phyloP scores from a whole-genome alignment of 2,888 invertebrate genomes.

The Heliothis peltigera region DNA sequence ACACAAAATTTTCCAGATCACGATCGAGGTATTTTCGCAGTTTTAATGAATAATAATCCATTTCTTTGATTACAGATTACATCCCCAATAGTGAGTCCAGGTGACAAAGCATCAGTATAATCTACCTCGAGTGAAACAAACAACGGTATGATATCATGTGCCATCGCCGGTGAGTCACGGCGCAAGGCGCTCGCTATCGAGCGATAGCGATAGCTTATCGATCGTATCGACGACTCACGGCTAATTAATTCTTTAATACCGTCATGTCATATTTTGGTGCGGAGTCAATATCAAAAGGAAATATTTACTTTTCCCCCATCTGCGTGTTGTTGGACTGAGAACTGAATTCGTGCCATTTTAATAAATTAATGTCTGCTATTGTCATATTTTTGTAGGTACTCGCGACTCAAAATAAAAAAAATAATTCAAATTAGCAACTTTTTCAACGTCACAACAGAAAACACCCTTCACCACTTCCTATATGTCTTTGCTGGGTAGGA shows the following conservation, averaged over 20 bases:
- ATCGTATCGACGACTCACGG: constrained; percentile 21
- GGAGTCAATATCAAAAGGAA: background rate
- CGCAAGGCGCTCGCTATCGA: constrained; percentile 24
- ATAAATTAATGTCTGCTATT: too few relatives aligned
- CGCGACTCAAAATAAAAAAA: too few relatives aligned
- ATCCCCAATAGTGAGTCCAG: background rate
- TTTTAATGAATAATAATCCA: background rate
- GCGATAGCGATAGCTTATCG: constrained; percentile 39
- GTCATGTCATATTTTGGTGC: constrained; percentile 7
- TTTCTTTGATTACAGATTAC: too few relatives aligned
- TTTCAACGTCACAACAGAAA: too few relatives aligned
- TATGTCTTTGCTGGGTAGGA: background rate
- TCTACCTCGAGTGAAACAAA: constrained; percentile 7
- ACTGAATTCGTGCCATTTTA: too few relatives aligned
- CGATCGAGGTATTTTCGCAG: too few relatives aligned
- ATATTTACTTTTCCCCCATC: background rate
- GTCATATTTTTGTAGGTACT: too few relatives aligned
- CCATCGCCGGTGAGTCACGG: constrained; percentile 41
- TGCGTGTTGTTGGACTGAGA: background rate
- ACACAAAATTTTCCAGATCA: too few relatives aligned
- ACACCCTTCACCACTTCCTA: too few relatives aligned
- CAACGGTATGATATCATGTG: constrained; percentile 23
- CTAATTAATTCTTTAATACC: constrained; percentile 43
- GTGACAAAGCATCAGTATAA: constrained; percentile 19
- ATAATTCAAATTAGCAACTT: too few relatives aligned